Percentiles rank a stretch among this genome's conserved stretches.
Conservation (phyloP, 2,113 vertebrate species). For the Picathartes gymnocephalus region DNA sequence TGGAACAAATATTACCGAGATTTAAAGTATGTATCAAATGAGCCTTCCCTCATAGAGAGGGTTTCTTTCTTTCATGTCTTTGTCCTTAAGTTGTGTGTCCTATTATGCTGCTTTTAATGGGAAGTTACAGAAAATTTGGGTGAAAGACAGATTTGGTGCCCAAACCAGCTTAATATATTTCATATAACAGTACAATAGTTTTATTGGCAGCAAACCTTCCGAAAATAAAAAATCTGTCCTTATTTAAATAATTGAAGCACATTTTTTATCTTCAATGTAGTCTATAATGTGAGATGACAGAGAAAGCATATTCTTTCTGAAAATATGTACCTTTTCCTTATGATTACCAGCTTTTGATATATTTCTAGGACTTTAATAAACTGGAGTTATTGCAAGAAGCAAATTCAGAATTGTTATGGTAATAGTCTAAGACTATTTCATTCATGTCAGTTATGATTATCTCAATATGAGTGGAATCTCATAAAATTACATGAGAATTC, state of each 20-base stretch:
- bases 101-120: neutral
- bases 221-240: neutral
- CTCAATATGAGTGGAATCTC: neutral
- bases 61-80: neutral
- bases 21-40: neutral
- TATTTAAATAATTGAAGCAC: neutral
- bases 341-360: neutral
- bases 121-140: neutral
- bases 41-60: neutral
- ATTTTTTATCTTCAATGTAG: neutral
- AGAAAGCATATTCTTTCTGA: neutral
- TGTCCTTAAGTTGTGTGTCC: neutral
- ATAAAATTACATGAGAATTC: neutral
- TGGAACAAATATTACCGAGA: neutral
- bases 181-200: neutral
- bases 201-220: neutral
- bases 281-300: neutral
- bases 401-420: neutral
- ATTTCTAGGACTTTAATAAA: neutral
- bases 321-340: neutral
- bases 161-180: neutral
- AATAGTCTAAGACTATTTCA: neutral
- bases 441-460: neutral
- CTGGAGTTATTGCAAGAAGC: neutral
- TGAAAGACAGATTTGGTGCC: neutral